These are phyloP conservation scores for Nipponacmea schrenckii DNA, from an alignment of 2,888 invertebrate species.

Conservation along the genomic window DNA sequence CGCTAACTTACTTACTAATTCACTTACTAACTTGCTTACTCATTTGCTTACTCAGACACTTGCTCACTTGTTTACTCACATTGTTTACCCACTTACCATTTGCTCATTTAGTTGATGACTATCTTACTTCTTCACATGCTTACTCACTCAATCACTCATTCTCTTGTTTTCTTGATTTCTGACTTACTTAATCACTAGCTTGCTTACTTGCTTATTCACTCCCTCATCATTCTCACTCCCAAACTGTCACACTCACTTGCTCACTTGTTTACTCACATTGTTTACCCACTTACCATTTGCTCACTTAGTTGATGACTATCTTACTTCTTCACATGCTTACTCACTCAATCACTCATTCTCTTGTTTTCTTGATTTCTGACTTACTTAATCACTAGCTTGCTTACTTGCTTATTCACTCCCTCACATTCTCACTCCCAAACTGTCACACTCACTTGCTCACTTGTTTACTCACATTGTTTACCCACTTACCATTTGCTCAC, in stretches of 20 bases:
- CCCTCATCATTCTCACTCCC: not conserved
- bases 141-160: not conserved
- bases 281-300: not conserved
- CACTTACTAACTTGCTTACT: conserved; percentile 5
- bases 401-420: not conserved
- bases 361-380: not conserved
- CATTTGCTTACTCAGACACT: conserved; percentile 9
- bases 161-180: too few species aligned
- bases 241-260: conserved; percentile 4
- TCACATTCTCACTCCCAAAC: not conserved
- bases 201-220: not conserved
- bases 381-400: not conserved
- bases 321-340: not conserved
- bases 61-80: conserved; percentile 1
- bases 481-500: not conserved
- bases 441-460: conserved; percentile 7
- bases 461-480: not conserved
- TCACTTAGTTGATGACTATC: not conserved
- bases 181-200: not conserved
- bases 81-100: not conserved
- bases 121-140: not conserved
- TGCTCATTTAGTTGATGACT: not conserved
- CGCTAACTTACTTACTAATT: not conserved
- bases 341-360: not conserved
- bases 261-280: conserved; percentile 1